A percentile compares a stretch with the other conserved stretches of the same genome.
These are phyloP conservation scores for Sakesphorus luctuosus DNA, from an alignment of 2,113 vertebrate genomes.

Conservation along the genomic window DNA sequence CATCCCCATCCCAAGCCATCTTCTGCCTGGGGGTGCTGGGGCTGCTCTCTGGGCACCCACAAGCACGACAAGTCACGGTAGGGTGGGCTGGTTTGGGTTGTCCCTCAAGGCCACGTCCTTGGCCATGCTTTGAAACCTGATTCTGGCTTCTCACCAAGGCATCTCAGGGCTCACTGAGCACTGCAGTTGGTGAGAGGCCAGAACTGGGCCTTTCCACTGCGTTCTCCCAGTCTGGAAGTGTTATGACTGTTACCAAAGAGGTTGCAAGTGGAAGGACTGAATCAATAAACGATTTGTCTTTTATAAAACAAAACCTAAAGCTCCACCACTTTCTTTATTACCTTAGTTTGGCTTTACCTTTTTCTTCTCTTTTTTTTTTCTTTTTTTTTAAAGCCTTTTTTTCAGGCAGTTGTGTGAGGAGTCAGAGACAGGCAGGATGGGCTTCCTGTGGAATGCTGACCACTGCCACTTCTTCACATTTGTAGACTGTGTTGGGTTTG, in stretches of 20 bases:
- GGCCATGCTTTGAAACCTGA: slow-evolving; percentile 26
- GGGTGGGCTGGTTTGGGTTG: neutral
- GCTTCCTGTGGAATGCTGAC: neutral
- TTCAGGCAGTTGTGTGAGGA: neutral
- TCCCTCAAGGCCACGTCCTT: neutral
- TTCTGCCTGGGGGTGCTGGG: neutral
- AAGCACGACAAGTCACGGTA: fast-evolving
- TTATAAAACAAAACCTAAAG: slow-evolving; percentile 54
- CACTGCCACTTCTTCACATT: fast-evolving
- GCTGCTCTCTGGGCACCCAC: neutral
- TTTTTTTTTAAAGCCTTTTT: neutral
- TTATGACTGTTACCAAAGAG: slow-evolving; percentile 67
- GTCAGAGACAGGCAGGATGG: neutral
- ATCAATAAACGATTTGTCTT: slow-evolving; percentile 60
- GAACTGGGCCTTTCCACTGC: slow-evolving; percentile 15
- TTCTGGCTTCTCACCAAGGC: slow-evolving; percentile 38
- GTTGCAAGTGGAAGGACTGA: slow-evolving; percentile 66
- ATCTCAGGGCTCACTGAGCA: neutral
- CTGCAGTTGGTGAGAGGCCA: slow-evolving; percentile 33
- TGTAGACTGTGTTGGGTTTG: neutral
- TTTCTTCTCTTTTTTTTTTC: too few species aligned
- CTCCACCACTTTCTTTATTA: neutral
- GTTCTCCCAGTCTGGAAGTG: slow-evolving; percentile 48
- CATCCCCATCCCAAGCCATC: neutral
- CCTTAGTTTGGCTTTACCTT: neutral